Evolutionary conservation across 1,140 invertebrate genomes (phyloP).

Genomic region (Cheumatopsyche charites): DNA sequence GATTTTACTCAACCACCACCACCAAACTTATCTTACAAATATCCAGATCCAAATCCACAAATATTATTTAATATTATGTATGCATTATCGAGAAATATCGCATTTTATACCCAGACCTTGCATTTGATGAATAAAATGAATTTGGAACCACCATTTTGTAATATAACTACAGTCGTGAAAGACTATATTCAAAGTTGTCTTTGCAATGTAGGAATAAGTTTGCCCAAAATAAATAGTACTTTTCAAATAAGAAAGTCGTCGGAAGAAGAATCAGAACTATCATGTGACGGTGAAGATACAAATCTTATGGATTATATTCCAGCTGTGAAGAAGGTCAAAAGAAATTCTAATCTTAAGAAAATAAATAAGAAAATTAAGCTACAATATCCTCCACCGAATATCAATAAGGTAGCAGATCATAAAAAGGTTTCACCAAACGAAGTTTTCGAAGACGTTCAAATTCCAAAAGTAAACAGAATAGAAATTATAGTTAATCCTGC

Average conservation of each 20-base stretch:
- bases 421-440: slow-evolving; percentile 63
- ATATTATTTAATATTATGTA: slow-evolving; percentile 81
- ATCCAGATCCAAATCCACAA: slow-evolving; percentile 74
- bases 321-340: slow-evolving; percentile 60
- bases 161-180: slow-evolving; percentile 58
- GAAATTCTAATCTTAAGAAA: slow-evolving; percentile 64
- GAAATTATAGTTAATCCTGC: slow-evolving; percentile 65
- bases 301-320: slow-evolving; percentile 43
- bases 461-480: slow-evolving; percentile 67
- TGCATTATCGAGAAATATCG: slow-evolving; percentile 73
- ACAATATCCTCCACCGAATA: slow-evolving; percentile 52
- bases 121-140: slow-evolving; percentile 98
- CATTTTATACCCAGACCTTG: slow-evolving; percentile 86
- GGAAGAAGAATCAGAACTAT: slow-evolving; percentile 79
- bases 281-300: slow-evolving; percentile 71
- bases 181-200: slow-evolving; percentile 56
- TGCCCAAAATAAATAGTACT: slow-evolving; percentile 39
- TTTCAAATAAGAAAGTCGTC: slow-evolving; percentile 34
- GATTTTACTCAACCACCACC: slow-evolving; percentile 76
- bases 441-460: slow-evolving; percentile 68
- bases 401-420: slow-evolving; percentile 55
- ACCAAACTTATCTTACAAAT: slow-evolving; percentile 73
- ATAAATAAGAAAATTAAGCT: slow-evolving; percentile 70
- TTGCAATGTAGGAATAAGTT: slow-evolving; percentile 53
- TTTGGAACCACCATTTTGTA: slow-evolving; percentile 82